A percentile compares a stretch with the other conserved stretches of the same genome.
These are phyloP conservation scores for Piscicola geometra DNA, from an alignment of 2,888 invertebrate species.

Conservation along the genomic window DNA sequence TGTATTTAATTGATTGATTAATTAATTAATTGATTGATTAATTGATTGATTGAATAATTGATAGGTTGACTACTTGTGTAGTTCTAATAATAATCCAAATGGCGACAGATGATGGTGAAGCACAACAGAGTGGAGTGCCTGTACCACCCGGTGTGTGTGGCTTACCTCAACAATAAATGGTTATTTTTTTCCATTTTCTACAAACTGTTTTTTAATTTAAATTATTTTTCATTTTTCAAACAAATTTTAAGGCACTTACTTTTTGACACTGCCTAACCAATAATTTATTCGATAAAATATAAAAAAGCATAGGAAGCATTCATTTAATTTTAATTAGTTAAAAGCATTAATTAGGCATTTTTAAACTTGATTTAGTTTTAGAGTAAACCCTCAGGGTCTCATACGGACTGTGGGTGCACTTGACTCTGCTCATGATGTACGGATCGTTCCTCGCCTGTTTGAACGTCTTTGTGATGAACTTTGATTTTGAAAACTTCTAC, in stretches of 20 bases:
- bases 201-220: no score
- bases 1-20: no score
- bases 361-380: conserved; percentile 3
- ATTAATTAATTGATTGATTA: no score
- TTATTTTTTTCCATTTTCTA: no score
- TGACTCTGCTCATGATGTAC: conserved; percentile 74
- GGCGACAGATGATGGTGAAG: conserved; percentile 54
- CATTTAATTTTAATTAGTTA: no score
- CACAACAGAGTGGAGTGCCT: conserved; percentile 53
- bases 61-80: not conserved
- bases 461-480: conserved; percentile 59
- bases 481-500: conserved; percentile 36
- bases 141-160: conserved; percentile 53
- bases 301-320: no score
- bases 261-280: no score
- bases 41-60: no score
- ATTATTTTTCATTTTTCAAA: no score
- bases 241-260: no score
- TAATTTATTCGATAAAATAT: no score
- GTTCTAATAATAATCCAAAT: no score
- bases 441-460: conserved; percentile 73
- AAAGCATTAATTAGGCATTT: not conserved
- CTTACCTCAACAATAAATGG: conserved; percentile 55
- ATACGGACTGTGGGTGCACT: conserved; percentile 80
- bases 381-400: conserved; percentile 59